Evolutionary conservation across 2,888 invertebrate genomes (phyloP).

Genomic region (Criorhina ranunculi): DNA sequence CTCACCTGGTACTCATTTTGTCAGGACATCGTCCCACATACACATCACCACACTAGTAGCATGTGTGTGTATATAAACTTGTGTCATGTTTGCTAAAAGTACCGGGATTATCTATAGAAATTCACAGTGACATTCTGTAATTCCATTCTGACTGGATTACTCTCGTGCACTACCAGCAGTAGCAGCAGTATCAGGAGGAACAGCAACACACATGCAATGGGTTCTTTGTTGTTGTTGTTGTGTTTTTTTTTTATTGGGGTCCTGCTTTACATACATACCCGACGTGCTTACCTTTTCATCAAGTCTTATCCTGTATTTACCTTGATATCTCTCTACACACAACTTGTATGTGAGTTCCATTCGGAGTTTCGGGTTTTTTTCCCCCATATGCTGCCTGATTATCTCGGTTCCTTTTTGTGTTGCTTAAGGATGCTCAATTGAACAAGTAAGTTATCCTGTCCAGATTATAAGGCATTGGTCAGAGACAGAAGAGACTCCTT

Average conservation of each 20-base stretch:
- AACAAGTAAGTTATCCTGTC: slow-evolving; percentile 72
- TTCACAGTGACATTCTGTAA: slow-evolving; percentile 76
- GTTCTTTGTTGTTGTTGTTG: slow-evolving; percentile 32
- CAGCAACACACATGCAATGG: slow-evolving; percentile 65
- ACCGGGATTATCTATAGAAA: slow-evolving; percentile 75
- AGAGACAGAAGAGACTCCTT: slow-evolving; percentile 50
- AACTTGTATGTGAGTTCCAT: slow-evolving; percentile 14
- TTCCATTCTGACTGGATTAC: slow-evolving; percentile 75
- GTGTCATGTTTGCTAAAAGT: slow-evolving; percentile 73
- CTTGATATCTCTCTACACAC: slow-evolving; percentile 51
- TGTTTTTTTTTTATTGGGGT: slow-evolving; percentile 10
- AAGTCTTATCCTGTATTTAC: slow-evolving; percentile 74
- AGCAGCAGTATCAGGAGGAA: slow-evolving; percentile 31
- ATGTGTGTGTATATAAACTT: slow-evolving; percentile 46
- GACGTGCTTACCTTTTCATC: slow-evolving; percentile 72
- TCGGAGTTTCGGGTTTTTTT: slow-evolving; percentile 22
- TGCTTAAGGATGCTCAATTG: slow-evolving; percentile 71
- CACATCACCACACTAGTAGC: slow-evolving; percentile 13
- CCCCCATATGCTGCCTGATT: slow-evolving; percentile 38
- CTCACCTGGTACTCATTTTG: slow-evolving; percentile 72
- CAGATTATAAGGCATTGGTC: slow-evolving; percentile 70
- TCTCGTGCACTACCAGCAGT: slow-evolving; percentile 34
- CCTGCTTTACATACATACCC: slow-evolving; percentile 71
- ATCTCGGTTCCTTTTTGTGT: slow-evolving; percentile 68
- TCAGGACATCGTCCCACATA: slow-evolving; percentile 72